A percentile compares a stretch with the other conserved stretches of the same genome.
Evolutionary conservation across 2,888 invertebrate species (phyloP).

Genomic region (Desoria tigrina): DNA sequence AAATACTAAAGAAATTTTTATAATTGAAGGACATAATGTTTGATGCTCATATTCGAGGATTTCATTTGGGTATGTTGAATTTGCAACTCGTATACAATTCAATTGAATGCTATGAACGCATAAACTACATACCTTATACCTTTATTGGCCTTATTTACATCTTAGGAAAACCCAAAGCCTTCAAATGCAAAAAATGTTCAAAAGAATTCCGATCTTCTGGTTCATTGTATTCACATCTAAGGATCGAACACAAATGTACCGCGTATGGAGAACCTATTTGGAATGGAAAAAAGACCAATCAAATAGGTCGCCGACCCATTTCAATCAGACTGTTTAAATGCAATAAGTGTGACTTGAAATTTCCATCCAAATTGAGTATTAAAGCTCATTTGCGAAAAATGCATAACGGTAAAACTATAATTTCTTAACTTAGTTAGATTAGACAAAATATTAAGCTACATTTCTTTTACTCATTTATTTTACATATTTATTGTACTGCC

Average conservation of each 20-base stretch:
- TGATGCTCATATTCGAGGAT: neutral
- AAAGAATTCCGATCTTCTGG: neutral
- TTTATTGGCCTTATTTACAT: neutral
- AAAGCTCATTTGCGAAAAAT: neutral
- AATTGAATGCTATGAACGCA: neutral
- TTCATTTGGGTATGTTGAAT: neutral
- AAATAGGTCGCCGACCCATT: neutral
- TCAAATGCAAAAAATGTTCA: neutral
- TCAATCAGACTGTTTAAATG: neutral
- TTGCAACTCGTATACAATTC: no score
- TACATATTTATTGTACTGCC: neutral
- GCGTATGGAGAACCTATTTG: neutral
- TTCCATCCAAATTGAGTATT: constrained; percentile 1
- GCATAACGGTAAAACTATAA: neutral
- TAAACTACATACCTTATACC: neutral
- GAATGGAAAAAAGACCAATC: neutral
- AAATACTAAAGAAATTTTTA: no score
- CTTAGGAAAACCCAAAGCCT: neutral
- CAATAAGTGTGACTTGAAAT: neutral
- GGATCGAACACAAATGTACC: neutral
- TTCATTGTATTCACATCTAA: neutral
- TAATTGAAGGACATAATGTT: neutral
- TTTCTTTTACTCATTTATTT: neutral
- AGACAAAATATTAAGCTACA: no score
- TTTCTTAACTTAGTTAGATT: no score